These are phyloP conservation scores for Drosophila rufa DNA, from an alignment of 1,140 invertebrate species.

Conservation along the genomic window DNA sequence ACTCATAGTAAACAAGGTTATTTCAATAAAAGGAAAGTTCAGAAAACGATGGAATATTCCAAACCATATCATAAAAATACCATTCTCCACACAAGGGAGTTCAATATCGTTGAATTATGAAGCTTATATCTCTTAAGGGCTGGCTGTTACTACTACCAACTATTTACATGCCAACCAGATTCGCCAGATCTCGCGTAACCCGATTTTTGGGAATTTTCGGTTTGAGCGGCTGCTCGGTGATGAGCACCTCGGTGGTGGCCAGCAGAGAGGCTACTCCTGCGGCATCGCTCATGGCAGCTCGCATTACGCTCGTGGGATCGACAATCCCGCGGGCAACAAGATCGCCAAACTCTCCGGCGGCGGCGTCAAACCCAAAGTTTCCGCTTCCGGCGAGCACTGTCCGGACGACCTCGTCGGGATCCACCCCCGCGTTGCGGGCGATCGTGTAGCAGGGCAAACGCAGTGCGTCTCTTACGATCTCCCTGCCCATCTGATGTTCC, in stretches of 20 bases:
- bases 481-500: conserved; percentile 86
- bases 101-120: no score
- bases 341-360: conserved; percentile 94
- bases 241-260: conserved; percentile 89
- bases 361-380: conserved; percentile 95
- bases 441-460: conserved; percentile 93
- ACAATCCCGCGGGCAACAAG: conserved; percentile 97
- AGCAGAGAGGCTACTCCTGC: conserved; percentile 92
- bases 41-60: no score
- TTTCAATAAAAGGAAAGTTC: no score
- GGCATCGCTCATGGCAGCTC: conserved; percentile 95
- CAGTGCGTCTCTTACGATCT: conserved; percentile 89
- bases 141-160: not conserved
- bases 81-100: no score
- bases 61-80: no score
- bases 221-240: conserved; percentile 19
- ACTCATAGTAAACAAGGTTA: no score
- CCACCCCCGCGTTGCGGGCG: conserved; percentile 95
- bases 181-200: conserved; percentile 39
- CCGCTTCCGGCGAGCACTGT: conserved; percentile 89
- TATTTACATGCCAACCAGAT: conserved; percentile 42
- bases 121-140: no score
- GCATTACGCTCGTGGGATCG: conserved; percentile 96
- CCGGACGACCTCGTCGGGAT: conserved; percentile 93
- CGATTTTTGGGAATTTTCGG: conserved; percentile 29